Percentiles rank a stretch among this genome's conserved stretches.
These are phyloP conservation scores for Pseudomyrmex dendroicus DNA, from an alignment of 1,140 invertebrate species.

Conservation along the genomic window DNA sequence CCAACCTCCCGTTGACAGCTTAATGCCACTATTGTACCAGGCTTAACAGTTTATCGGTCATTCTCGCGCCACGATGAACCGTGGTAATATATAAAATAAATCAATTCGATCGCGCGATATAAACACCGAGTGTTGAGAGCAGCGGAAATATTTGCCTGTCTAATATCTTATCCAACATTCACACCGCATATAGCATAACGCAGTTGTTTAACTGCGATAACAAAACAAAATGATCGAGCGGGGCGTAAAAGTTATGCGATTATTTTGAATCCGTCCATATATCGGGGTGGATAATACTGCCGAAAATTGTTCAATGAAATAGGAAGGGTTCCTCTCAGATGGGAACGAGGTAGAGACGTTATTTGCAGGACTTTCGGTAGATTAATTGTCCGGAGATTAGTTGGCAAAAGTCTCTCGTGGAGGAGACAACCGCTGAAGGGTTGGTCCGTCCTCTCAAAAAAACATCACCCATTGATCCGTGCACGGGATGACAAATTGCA, in stretches of 20 bases:
- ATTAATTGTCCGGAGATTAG: conserved; percentile 70
- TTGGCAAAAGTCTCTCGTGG: conserved; percentile 25
- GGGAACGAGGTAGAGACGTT: conserved; percentile 4
- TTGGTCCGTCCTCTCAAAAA: conserved; percentile 54
- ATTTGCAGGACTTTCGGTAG: conserved; percentile 55
- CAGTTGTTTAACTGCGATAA: conserved; percentile 25
- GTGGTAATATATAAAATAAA: conserved; percentile 47
- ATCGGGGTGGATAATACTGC: conserved; percentile 19
- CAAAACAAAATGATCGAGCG: background rate
- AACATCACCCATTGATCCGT: conserved; percentile 64
- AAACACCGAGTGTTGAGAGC: conserved; percentile 16
- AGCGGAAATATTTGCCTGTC: conserved; percentile 44
- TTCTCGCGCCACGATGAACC: conserved; percentile 26
- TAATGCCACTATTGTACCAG: conserved; percentile 41
- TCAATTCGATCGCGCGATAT: conserved; percentile 43
- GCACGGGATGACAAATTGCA: conserved; percentile 65
- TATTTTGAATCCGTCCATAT: background rate
- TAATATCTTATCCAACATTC: conserved; percentile 42
- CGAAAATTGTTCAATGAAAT: conserved; percentile 20
- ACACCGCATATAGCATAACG: conserved; percentile 23
- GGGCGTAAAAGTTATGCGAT: background rate
- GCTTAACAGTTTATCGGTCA: conserved; percentile 52
- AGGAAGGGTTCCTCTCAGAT: background rate
- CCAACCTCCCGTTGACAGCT: conserved; percentile 32
- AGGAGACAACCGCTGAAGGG: conserved; percentile 62